Base-by-base conservation (phyloP, 2,797 vertebrate genomes). In the Eremophila alpestris region DNA sequence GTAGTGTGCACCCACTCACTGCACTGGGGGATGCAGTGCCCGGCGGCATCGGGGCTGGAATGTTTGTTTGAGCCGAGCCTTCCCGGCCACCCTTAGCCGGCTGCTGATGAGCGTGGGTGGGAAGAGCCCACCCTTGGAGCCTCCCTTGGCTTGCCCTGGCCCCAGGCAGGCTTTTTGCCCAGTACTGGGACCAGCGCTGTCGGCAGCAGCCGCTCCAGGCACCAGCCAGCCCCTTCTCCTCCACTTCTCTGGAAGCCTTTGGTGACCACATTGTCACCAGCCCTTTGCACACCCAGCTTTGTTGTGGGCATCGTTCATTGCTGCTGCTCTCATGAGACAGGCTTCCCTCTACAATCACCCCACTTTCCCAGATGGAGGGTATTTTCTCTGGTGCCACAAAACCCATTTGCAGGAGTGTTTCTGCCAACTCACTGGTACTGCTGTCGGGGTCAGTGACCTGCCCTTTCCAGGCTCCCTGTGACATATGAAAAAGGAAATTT, bases 1-100 rank as follows among this genome's bases (percentile, higher is more conserved):
- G 0, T 8, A 54, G 2, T 5, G 27, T 1, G 5, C 21, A 18
- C 5, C 5, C 4, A 1, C 36, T 9, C 2, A 0, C 41, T 12
- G 45, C 32, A 1, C 58, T 5, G 18, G 13, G 34, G 13, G 21
- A 64, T 36, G 34, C 60, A 24, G 52, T 0, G 27, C 36, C 32
- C 3, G 4, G 32, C 46, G 13, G 54, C 21, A 20, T 15, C 2
- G 7, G 54, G 40, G 76, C 18, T 16, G 10, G 32, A 12, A 6
- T 20, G 51, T 18, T 75, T 13, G 34, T 32, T 43, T 19, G 59
- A 79, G 52, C 52, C 5, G 9, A 84, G 58, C 86, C 20, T 77
- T 36, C 46, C 26, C 1, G 7, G 49, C 36, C 5, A 1, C 10
- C 38, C 59, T 0, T 6, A 83, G 55, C 36, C 1, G 0, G 38